phyloP scores from a whole-genome alignment of 2,113 vertebrate genomes.

The Myotis lucifugus region DNA sequence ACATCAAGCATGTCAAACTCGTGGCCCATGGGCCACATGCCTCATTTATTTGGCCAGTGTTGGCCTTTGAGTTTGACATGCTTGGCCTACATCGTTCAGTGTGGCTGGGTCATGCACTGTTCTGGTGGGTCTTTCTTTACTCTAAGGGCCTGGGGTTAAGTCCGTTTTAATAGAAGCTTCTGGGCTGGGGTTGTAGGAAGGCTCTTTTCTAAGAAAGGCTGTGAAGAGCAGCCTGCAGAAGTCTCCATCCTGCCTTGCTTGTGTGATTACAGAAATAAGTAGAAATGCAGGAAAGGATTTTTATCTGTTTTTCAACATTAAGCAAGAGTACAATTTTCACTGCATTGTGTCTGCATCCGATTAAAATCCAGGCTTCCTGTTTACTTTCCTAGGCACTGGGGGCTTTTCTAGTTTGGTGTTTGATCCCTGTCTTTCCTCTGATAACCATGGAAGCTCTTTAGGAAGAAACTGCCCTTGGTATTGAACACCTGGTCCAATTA shows the following conservation, averaged over 20 bases:
- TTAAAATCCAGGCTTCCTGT: not conserved
- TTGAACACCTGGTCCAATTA: constrained; percentile 53
- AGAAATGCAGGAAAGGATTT: not conserved
- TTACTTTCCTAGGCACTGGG: not conserved
- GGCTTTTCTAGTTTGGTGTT: not conserved
- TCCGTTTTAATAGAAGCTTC: not conserved
- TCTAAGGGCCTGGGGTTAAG: not conserved
- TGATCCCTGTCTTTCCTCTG: not conserved
- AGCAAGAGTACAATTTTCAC: not conserved
- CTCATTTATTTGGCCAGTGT: no score
- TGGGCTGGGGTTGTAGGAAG: not conserved
- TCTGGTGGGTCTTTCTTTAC: not conserved
- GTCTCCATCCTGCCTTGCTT: not conserved
- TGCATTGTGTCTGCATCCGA: not conserved
- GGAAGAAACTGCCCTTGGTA: not conserved
- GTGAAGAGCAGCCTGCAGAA: not conserved
- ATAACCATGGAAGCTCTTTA: constrained; percentile 3
- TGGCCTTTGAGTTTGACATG: no score
- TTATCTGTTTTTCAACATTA: not conserved
- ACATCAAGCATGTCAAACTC: not conserved
- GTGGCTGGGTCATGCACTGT: not conserved
- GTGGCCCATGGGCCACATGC: rapidly evolving
- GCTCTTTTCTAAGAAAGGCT: not conserved
- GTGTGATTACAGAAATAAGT: not conserved
- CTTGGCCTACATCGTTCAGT: not conserved